Conservation (phyloP, 2,113 vertebrate genomes). For the Corydoras sp. region DNA sequence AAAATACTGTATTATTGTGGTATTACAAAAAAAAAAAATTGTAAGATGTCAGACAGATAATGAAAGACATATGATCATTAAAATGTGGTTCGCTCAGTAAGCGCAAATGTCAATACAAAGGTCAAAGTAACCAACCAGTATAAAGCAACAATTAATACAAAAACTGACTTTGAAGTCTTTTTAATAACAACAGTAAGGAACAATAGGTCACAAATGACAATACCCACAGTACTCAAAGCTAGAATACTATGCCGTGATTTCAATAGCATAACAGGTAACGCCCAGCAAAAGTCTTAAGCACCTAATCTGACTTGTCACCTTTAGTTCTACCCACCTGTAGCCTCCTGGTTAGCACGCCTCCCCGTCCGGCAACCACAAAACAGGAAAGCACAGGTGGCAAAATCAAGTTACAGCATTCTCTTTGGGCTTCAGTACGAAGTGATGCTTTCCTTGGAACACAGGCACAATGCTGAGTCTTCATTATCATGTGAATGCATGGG, state of each 20-base stretch:
- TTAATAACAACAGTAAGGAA: neutral
- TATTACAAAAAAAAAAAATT: no score
- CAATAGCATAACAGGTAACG: neutral
- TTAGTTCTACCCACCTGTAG: constrained; percentile 57
- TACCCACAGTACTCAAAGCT: neutral
- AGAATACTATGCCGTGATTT: neutral
- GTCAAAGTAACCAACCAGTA: neutral
- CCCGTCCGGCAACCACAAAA: constrained; percentile 41
- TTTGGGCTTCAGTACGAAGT: no score
- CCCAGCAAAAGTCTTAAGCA: neutral
- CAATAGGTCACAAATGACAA: neutral
- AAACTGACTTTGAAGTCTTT: neutral
- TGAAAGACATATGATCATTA: neutral
- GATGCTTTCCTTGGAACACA: no score
- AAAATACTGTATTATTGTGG: no score
- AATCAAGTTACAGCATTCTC: no score
- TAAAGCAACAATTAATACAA: neutral
- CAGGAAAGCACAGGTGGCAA: no score
- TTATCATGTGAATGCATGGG: constrained; percentile 58
- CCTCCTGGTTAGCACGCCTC: constrained; percentile 29
- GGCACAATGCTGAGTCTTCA: no score
- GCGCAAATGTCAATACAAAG: neutral
- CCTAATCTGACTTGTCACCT: constrained; percentile 8
- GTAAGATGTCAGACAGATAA: neutral
- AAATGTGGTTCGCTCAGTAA: neutral